A percentile compares a stretch with the other conserved stretches of the same genome.
These are phyloP conservation scores for Cranoglanis bouderius DNA, from an alignment of 2,113 vertebrate species.

Conservation along the genomic window DNA sequence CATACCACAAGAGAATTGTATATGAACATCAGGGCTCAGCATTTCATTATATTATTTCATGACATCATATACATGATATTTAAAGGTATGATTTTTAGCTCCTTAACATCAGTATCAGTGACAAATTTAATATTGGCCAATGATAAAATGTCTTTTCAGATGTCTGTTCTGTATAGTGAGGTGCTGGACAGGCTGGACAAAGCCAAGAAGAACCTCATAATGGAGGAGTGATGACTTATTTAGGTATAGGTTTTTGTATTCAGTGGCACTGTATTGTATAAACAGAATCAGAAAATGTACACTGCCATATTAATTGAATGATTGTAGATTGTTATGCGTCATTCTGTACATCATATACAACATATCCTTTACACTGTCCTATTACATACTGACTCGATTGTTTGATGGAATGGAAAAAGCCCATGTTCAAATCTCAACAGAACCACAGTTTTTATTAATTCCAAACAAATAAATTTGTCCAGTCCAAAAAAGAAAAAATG, in stretches of 20 bases:
- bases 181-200: slow-evolving; percentile 80
- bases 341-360: neutral
- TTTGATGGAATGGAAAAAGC: slow-evolving; percentile 36
- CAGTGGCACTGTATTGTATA: neutral
- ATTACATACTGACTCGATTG: slow-evolving; percentile 44
- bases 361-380: slow-evolving; percentile 19
- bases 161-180: slow-evolving; percentile 75
- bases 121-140: neutral
- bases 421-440: slow-evolving; percentile 72
- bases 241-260: slow-evolving; percentile 5
- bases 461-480: slow-evolving; percentile 81
- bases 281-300: neutral
- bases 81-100: neutral
- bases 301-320: neutral
- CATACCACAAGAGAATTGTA: neutral
- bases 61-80: no score
- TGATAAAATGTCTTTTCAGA: slow-evolving; percentile 12
- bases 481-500: slow-evolving; percentile 63
- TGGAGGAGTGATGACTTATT: slow-evolving; percentile 62
- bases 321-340: neutral
- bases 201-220: slow-evolving; percentile 66
- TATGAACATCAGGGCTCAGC: neutral
- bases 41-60: no score
- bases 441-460: slow-evolving; percentile 82
- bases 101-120: neutral